phyloP scores from a whole-genome alignment of 2,888 invertebrate species.

The Rhagophthalmus giganteus region DNA sequence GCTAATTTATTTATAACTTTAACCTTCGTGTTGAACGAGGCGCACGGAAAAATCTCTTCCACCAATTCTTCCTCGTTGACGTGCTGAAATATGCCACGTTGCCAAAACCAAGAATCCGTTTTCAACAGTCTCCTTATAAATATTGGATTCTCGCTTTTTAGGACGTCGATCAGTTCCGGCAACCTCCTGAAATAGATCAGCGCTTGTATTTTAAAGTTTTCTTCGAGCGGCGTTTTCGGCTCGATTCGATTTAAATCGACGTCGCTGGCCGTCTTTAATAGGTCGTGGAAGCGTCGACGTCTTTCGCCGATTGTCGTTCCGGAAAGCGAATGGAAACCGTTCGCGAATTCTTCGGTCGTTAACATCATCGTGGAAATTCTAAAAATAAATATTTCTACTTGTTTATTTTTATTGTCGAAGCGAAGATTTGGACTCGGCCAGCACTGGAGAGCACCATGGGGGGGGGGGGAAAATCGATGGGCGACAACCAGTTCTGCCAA shows the following conservation, averaged over 20 bases:
- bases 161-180: conserved; percentile 21
- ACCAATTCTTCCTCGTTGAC: conserved; percentile 11
- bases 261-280: background rate
- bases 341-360: conserved; percentile 5
- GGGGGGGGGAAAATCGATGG: too few species aligned
- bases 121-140: conserved; percentile 26
- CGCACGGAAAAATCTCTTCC: conserved; percentile 5
- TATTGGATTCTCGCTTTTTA: conserved; percentile 26
- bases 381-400: too few species aligned
- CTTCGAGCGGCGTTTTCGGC: conserved; percentile 17
- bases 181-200: conserved; percentile 21
- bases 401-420: too few species aligned
- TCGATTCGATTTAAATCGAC: conserved; percentile 4
- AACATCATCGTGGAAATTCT: background rate
- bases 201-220: conserved; percentile 18
- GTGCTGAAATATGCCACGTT: conserved; percentile 5
- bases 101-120: conserved; percentile 7
- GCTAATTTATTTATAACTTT: conserved; percentile 19
- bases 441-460: too few species aligned
- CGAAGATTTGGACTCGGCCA: too few species aligned
- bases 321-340: conserved; percentile 5
- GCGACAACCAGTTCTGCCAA: too few species aligned
- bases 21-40: conserved; percentile 15
- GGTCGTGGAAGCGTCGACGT: conserved; percentile 8
- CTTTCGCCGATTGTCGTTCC: conserved; percentile 15